A percentile compares a stretch with the other conserved stretches of the same genome.
Evolutionary conservation across 2,888 invertebrate species (phyloP).

Genomic region (Halictus ligatus): DNA sequence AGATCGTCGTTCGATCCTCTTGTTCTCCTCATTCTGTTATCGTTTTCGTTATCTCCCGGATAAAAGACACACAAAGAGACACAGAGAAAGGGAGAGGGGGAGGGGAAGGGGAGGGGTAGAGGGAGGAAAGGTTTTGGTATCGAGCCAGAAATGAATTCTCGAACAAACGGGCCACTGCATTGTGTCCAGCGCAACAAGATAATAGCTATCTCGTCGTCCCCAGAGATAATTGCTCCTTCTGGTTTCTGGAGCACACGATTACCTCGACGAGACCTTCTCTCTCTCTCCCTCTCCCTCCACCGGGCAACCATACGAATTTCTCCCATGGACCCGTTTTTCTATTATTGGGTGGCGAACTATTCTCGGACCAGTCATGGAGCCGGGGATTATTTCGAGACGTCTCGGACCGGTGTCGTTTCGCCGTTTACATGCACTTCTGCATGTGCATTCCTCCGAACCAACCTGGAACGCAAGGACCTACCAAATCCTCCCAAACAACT

Average conservation of each 20-base stretch:
- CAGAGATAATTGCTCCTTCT: conserved; percentile 43
- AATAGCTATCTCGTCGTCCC: conserved; percentile 51
- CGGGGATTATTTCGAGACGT: conserved; percentile 41
- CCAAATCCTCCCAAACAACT: neutral
- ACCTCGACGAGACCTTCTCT: neutral
- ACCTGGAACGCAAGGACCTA: neutral
- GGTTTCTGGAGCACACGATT: conserved; percentile 55
- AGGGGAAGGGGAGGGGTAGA: neutral
- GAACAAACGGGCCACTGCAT: conserved; percentile 42
- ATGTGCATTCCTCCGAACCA: neutral
- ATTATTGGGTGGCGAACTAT: conserved; percentile 42
- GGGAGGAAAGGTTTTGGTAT: conserved; percentile 27
- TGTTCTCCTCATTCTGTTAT: conserved; percentile 19
- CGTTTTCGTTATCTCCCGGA: conserved; percentile 29
- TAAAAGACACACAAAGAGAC: conserved; percentile 1
- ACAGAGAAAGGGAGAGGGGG: too few relatives aligned
- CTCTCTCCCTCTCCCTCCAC: neutral
- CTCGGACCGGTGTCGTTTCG: neutral
- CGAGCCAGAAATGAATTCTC: conserved; percentile 48
- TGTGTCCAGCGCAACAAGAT: conserved; percentile 53
- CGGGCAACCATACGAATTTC: conserved; percentile 8
- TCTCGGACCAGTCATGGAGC: conserved; percentile 11
- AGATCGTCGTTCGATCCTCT: conserved; percentile 18
- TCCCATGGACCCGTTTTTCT: conserved; percentile 11
- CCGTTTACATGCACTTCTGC: neutral